phyloP scores from a whole-genome alignment of 1,140 invertebrate species.

The Papilio glaucus region DNA sequence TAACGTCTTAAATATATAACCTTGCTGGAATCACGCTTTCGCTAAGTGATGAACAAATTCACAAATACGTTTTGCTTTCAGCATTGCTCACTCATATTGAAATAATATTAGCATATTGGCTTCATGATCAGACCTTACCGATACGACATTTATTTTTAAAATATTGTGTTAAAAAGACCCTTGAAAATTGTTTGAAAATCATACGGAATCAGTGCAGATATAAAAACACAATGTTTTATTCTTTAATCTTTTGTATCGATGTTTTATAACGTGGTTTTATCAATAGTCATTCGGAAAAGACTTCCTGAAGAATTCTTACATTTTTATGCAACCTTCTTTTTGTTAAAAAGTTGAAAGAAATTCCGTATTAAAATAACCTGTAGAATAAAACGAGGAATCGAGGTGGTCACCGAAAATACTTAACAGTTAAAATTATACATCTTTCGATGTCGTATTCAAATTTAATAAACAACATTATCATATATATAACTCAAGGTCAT shows the following conservation, averaged over 20 bases:
- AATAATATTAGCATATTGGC: constrained; percentile 27
- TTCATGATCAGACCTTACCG: background rate
- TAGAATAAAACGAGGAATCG: background rate
- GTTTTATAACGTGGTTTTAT: constrained; percentile 12
- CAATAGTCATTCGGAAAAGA: constrained; percentile 9
- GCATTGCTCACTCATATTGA: constrained; percentile 12
- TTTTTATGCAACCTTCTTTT: background rate
- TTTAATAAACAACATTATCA: background rate
- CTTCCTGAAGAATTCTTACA: constrained; percentile 9
- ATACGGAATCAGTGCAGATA: background rate
- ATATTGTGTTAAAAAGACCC: background rate
- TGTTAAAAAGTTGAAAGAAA: constrained; percentile 5
- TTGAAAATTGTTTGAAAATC: background rate
- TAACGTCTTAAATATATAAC: constrained; percentile 38
- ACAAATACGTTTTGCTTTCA: constrained; percentile 28
- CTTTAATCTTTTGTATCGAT: background rate
- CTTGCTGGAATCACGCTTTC: constrained; percentile 59
- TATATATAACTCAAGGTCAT: background rate
- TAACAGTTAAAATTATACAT: no score
- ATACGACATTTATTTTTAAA: background rate
- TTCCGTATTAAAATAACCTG: background rate
- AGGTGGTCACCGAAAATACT: background rate
- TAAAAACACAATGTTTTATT: background rate
- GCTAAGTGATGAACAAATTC: constrained; percentile 50
- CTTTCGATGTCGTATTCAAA: no score